Evolutionary conservation across 2,888 invertebrate species (phyloP), one percentile per base, ranked within the genome.

Genomic region (Rhamnusium bicolor): DNA sequence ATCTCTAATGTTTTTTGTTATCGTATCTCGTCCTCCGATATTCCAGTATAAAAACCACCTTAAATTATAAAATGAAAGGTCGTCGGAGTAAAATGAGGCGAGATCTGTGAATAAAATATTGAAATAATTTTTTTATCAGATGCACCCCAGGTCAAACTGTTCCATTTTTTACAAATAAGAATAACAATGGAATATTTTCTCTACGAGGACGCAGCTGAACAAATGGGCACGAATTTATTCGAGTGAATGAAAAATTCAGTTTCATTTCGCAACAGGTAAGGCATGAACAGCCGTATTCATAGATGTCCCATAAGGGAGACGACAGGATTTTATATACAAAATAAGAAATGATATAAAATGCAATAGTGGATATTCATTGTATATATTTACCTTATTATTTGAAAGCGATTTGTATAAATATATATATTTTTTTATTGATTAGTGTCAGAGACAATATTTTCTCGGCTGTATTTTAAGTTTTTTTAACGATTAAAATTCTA

Each of bases 251-350:
- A 65, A 65, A 51, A 65, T 65, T 65, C 65, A 65, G 29, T 65
- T 53, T 53, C 53, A 65, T 51, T 65, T 65, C 65, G 65, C 65
- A 65, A 65, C 65, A 65, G 65, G 65, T 65, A 51, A 51, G 51
- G 8, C n/a, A 58, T 51, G 14, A 8, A 7, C 16, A 7, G 8
- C n/a, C 19, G 40, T 7, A 6, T n/a, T 4, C 12, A 40, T 40
- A 19, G 46, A 7, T n/a, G 46, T 40, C 24, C 1, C 2, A 2
- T 19, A 32, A 10, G 40, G n/a, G 40, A 40, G 40, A n/a, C n/a
- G 29, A 8, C 12, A 24, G 24, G n/a, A n/a, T n/a, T n/a, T n/a
- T n/a, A n/a, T n/a, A n/a, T n/a, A n/a, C n/a, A n/a, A n/a, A n/a
- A n/a, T n/a, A n/a, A n/a, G n/a, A n/a, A n/a, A n/a, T n/a, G n/a